Evolutionary conservation across 2,797 vertebrate genomes (phyloP).

Genomic region (Neosilurus hyrtlii): DNA sequence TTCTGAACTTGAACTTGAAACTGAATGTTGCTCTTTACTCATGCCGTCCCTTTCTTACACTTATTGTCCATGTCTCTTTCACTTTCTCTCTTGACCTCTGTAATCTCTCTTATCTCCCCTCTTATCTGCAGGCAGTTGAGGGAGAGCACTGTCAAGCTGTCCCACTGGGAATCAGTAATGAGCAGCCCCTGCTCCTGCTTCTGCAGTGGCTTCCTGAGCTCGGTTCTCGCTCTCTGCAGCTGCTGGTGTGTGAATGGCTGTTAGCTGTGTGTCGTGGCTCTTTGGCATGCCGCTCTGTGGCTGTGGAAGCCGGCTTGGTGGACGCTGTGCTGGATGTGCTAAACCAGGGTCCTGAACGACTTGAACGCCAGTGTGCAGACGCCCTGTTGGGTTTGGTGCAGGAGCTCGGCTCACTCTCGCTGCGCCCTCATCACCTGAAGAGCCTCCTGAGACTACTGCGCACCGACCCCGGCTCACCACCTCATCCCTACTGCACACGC

Average conservation of each 20-base stretch:
- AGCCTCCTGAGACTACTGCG: constrained; percentile 79
- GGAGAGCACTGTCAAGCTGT: constrained; percentile 78
- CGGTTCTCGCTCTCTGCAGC: constrained; percentile 78
- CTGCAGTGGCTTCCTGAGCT: constrained; percentile 87
- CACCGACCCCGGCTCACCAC: constrained; percentile 41
- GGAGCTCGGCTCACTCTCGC: constrained; percentile 83
- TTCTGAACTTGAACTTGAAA: too few relatives aligned
- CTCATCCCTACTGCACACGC: constrained; percentile 72
- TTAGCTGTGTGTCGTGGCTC: constrained; percentile 82
- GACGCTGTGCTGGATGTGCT: constrained; percentile 79
- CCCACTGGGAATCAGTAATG: constrained; percentile 81
- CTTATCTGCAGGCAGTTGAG: constrained; percentile 80
- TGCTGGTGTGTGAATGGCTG: constrained; percentile 84
- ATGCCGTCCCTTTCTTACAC: background rate
- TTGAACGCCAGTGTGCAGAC: constrained; percentile 80
- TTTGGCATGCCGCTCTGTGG: constrained; percentile 84
- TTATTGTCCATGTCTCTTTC: background rate
- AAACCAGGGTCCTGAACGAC: constrained; percentile 65
- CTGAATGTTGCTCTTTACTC: background rate
- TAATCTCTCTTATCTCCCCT: background rate
- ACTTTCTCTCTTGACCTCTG: background rate
- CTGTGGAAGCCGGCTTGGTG: constrained; percentile 89
- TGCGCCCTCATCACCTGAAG: constrained; percentile 84
- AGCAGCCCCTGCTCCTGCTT: constrained; percentile 89
- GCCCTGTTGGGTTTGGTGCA: constrained; percentile 83